Evolutionary conservation across 1,140 invertebrate species (phyloP).

Genomic region (Penaeus japonicus): DNA sequence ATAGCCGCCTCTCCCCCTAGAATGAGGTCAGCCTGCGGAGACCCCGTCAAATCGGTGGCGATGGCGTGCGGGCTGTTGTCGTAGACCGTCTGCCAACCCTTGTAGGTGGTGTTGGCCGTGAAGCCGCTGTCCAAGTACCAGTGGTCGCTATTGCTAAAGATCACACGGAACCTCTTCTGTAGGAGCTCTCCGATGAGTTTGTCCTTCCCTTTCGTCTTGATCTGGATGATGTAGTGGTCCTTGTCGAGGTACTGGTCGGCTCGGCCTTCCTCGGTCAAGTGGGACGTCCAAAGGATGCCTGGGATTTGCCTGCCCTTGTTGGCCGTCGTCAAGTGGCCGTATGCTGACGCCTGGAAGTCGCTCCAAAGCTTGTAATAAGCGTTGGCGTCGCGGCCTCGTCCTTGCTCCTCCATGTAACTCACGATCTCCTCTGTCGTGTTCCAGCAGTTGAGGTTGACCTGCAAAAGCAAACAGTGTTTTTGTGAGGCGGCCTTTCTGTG

Average conservation of each 20-base stretch:
- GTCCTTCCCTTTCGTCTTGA: conserved; percentile 64
- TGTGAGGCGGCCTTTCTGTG: conserved; percentile 66
- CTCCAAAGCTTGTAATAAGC: conserved; percentile 25
- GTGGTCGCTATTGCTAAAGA: conserved; percentile 85
- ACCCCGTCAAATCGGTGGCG: conserved; percentile 9
- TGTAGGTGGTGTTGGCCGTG: conserved; percentile 76
- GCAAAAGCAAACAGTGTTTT: not conserved
- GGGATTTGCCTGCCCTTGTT: not conserved
- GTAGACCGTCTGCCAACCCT: conserved; percentile 86
- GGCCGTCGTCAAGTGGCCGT: not conserved
- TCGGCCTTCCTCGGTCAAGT: conserved; percentile 24
- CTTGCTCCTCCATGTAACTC: conserved; percentile 73
- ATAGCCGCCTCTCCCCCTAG: conserved; percentile 79
- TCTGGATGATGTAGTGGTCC: conserved; percentile 55
- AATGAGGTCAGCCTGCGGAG: conserved; percentile 67
- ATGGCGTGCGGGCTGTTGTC: conserved; percentile 75
- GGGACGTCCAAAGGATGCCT: conserved; percentile 50
- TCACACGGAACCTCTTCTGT: conserved; percentile 75
- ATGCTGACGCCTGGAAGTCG: conserved; percentile 7
- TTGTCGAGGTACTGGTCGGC: conserved; percentile 28
- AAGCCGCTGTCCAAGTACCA: conserved; percentile 85
- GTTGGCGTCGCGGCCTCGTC: conserved; percentile 69
- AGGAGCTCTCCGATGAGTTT: conserved; percentile 72
- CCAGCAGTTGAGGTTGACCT: conserved; percentile 72
- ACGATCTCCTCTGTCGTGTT: conserved; percentile 73